Percentiles rank a stretch among this genome's conserved stretches.
Conservation (phyloP, 2,888 invertebrate genomes). For the Tetramorium bicarinatum region DNA sequence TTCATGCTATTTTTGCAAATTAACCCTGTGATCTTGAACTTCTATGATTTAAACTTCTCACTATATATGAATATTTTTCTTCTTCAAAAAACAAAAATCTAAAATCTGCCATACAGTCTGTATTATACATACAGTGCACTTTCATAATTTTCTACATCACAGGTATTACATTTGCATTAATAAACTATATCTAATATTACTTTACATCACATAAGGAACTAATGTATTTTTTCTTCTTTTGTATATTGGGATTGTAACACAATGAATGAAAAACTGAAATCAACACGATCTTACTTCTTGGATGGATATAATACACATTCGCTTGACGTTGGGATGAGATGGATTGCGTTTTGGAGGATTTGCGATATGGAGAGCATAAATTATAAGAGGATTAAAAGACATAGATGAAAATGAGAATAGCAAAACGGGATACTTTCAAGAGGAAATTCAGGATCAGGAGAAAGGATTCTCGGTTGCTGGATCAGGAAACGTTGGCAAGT, state of each 20-base stretch:
- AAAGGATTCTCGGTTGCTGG: constrained; percentile 76
- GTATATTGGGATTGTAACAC: constrained; percentile 87
- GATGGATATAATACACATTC: constrained; percentile 85
- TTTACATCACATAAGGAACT: constrained; percentile 79
- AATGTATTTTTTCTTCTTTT: constrained; percentile 87
- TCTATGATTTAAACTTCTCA: neutral
- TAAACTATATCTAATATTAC: constrained; percentile 72
- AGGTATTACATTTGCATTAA: constrained; percentile 76
- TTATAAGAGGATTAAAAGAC: constrained; percentile 79
- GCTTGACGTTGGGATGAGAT: constrained; percentile 81
- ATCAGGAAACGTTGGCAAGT: constrained; percentile 80
- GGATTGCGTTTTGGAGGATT: constrained; percentile 81
- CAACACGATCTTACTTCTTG: constrained; percentile 86
- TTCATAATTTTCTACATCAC: constrained; percentile 66
- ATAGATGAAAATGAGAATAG: constrained; percentile 75
- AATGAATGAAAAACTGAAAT: constrained; percentile 87
- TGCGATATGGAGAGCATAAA: constrained; percentile 79
- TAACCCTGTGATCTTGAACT: constrained; percentile 73
- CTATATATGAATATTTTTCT: neutral
- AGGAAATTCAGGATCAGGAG: constrained; percentile 81
- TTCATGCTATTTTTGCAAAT: constrained; percentile 72
- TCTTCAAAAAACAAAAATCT: neutral
- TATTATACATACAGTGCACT: neutral
- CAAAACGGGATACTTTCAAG: constrained; percentile 75
- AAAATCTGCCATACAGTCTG: neutral